A percentile compares a stretch with the other conserved stretches of the same genome.
Evolutionary conservation across 2,797 vertebrate species (phyloP).

Genomic region (Poeciliopsis gracilis): DNA sequence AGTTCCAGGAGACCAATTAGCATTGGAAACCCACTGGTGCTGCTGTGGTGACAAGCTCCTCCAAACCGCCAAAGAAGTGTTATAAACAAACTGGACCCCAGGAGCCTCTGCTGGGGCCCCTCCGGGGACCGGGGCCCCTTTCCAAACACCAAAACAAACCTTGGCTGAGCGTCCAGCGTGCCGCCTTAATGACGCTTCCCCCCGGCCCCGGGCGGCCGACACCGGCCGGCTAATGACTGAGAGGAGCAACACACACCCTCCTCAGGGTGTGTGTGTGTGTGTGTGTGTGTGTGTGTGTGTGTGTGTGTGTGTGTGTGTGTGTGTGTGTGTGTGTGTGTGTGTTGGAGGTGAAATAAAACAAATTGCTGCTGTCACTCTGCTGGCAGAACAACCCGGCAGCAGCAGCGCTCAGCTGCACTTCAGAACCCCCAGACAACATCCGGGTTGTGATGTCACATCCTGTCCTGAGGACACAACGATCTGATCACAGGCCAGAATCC

Average conservation of each 20-base stretch:
- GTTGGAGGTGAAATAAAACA: constrained; percentile 44
- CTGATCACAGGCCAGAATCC: constrained; percentile 50
- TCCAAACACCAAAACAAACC: constrained; percentile 82
- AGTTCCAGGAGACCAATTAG: constrained; percentile 90
- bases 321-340: constrained; percentile 9
- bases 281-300: constrained; percentile 12
- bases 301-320: constrained; percentile 10
- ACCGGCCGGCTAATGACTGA: constrained; percentile 75
- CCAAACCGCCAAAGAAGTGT: constrained; percentile 85
- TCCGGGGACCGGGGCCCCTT: constrained; percentile 73
- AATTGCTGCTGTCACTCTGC: constrained; percentile 53
- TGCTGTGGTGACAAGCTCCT: constrained; percentile 84
- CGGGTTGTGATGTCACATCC: too few species aligned
- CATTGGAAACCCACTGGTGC: constrained; percentile 80
- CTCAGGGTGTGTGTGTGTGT: constrained; percentile 22
- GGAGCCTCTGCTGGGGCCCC: constrained; percentile 73
- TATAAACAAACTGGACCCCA: constrained; percentile 89
- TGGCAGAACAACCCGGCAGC: constrained; percentile 8
- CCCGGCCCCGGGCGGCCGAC: constrained; percentile 70
- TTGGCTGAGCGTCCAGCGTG: constrained; percentile 80
- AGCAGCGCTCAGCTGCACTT: not conserved
- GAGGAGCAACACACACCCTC: constrained; percentile 53
- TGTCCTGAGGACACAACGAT: constrained; percentile 14
- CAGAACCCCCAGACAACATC: not conserved
- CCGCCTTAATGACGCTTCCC: constrained; percentile 81